Evolutionary conservation across 2,113 vertebrate genomes (phyloP).

Genomic region (Mixornis gularis): DNA sequence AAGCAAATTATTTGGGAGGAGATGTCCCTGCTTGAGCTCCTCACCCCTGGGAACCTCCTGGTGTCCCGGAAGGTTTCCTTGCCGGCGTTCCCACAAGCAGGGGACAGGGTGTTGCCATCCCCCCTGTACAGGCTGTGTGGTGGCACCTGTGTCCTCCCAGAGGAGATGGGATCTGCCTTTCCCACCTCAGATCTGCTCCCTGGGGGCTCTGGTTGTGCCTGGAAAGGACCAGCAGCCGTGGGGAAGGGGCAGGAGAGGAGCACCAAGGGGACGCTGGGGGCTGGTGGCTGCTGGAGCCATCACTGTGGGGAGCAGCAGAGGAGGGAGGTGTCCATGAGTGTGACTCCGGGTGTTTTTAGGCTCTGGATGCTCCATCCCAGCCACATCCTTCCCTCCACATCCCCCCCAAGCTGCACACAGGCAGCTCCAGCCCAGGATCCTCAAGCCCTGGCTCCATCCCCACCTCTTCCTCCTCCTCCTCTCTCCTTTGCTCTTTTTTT

Average conservation of each 20-base stretch:
- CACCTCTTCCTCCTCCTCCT: neutral
- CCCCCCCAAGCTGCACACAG: fast-evolving
- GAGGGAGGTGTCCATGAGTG: neutral
- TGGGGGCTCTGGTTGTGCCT: neutral
- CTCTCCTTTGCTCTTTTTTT: neutral
- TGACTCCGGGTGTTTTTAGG: neutral
- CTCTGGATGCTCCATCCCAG: neutral
- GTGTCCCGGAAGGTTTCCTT: neutral
- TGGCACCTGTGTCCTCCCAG: neutral
- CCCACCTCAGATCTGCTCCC: neutral
- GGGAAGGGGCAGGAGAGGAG: neutral
- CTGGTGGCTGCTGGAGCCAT: neutral
- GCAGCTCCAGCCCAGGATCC: neutral
- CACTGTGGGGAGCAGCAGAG: fast-evolving
- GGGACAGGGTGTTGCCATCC: fast-evolving
- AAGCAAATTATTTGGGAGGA: too few species aligned
- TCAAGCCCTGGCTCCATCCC: neutral
- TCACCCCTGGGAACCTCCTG: fast-evolving
- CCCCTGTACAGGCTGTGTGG: neutral
- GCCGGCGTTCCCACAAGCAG: fast-evolving
- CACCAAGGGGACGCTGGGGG: fast-evolving
- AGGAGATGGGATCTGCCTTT: neutral
- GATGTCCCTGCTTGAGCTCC: neutral
- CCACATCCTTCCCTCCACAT: neutral
- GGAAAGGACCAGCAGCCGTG: fast-evolving